These are phyloP conservation scores for Pipra filicauda DNA, from an alignment of 2,113 vertebrate genomes.

Conservation along the genomic window DNA sequence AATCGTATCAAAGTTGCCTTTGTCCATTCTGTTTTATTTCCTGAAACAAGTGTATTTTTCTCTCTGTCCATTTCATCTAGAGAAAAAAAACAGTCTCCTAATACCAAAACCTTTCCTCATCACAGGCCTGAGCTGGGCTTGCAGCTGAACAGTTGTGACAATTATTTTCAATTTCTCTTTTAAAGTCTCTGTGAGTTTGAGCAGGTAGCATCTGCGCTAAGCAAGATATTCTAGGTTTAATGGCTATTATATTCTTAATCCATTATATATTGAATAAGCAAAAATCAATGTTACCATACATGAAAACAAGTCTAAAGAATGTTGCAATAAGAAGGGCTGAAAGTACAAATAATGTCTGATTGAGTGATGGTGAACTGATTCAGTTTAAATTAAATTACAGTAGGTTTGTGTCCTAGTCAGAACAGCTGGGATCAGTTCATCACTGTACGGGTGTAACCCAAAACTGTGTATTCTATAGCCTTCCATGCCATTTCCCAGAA, in stretches of 20 bases:
- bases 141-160: too few relatives aligned
- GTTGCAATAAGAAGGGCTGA: neutral
- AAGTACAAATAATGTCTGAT: neutral
- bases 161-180: neutral
- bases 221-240: neutral
- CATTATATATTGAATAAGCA: neutral
- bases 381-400: neutral
- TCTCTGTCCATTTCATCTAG: neutral
- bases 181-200: neutral
- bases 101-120: neutral
- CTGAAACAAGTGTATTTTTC: neutral
- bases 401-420: neutral
- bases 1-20: fast-evolving
- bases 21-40: neutral
- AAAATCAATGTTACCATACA: neutral
- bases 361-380: neutral
- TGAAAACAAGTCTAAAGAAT: neutral
- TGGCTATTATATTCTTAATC: neutral
- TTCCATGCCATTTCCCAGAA: too few relatives aligned
- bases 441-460: too few relatives aligned
- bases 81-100: neutral
- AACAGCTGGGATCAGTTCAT: too few relatives aligned
- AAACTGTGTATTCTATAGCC: too few relatives aligned
- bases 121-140: neutral
- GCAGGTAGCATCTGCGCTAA: neutral